These are phyloP conservation scores for Pachyuromys duprasi DNA, from an alignment of 2,797 vertebrate genomes.

Conservation along the genomic window DNA sequence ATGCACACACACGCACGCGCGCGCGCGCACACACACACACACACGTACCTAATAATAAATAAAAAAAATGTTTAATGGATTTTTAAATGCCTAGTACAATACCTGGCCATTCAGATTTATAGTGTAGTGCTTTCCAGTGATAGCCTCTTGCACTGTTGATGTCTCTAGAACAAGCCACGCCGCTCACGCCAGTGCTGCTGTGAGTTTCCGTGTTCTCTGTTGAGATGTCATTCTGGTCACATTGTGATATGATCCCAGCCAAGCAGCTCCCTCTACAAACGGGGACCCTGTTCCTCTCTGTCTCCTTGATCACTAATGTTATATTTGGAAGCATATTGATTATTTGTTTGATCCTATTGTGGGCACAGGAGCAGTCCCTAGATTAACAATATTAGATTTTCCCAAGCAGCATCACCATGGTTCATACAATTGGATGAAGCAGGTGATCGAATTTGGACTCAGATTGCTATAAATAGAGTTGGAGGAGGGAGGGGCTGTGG, in stretches of 20 bases:
- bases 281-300: neutral
- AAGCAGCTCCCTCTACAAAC: constrained; percentile 7
- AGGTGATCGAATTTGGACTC: constrained; percentile 78
- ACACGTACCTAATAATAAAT: neutral
- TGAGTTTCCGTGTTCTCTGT: neutral
- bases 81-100: neutral
- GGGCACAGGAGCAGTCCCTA: constrained; percentile 75
- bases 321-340: constrained; percentile 77
- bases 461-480: constrained; percentile 73
- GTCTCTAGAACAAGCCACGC: neutral
- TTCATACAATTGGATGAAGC: constrained; percentile 77
- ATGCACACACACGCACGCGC: neutral
- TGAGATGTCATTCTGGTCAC: constrained; percentile 11
- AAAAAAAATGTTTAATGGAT: neutral
- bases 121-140: neutral
- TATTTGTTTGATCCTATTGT: constrained; percentile 81
- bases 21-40: neutral
- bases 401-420: constrained; percentile 70
- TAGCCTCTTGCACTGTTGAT: neutral
- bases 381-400: constrained; percentile 78
- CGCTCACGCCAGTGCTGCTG: neutral
- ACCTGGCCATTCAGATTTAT: neutral
- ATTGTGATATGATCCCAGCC: neutral
- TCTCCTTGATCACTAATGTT: constrained; percentile 58
- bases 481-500: constrained; percentile 51